Conservation (phyloP, 2,797 vertebrate species). For the Tapirus indicus region DNA sequence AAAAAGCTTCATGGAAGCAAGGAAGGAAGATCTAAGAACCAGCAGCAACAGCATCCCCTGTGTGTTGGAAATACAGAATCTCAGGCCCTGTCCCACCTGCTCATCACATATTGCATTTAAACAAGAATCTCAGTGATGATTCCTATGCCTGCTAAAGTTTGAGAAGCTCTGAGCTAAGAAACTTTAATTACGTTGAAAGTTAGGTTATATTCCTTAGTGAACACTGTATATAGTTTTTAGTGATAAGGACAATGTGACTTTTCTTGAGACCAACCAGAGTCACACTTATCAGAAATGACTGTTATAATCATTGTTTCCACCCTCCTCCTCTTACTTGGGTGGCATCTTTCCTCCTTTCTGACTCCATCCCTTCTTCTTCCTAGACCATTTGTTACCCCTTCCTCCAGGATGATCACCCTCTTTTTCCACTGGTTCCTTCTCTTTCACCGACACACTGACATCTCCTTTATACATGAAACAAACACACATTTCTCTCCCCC, state of each 20-base stretch:
- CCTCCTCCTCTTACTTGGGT: not conserved
- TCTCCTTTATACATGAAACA: not conserved
- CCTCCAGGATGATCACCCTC: not conserved
- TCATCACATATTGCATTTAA: not conserved
- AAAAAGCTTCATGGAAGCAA: not conserved
- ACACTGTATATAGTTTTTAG: not conserved
- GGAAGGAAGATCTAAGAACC: not conserved
- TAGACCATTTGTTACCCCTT: not conserved
- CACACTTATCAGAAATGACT: constrained; percentile 25
- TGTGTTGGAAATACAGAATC: not conserved
- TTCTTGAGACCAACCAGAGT: not conserved
- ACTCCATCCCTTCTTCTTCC: not conserved
- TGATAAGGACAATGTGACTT: not conserved
- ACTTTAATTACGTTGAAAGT: not conserved
- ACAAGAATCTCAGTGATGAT: not conserved
- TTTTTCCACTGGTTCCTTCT: not conserved
- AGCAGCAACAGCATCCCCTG: not conserved
- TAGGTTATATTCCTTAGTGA: not conserved
- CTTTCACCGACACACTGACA: not conserved
- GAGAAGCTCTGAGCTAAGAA: not conserved
- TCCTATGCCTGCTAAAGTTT: not conserved
- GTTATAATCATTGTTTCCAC: not conserved
- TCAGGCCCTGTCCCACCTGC: not conserved
- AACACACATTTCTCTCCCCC: not conserved
- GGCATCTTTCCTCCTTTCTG: not conserved